Conservation (phyloP, 2,888 invertebrate species). For the Athripsodes cinereus region DNA sequence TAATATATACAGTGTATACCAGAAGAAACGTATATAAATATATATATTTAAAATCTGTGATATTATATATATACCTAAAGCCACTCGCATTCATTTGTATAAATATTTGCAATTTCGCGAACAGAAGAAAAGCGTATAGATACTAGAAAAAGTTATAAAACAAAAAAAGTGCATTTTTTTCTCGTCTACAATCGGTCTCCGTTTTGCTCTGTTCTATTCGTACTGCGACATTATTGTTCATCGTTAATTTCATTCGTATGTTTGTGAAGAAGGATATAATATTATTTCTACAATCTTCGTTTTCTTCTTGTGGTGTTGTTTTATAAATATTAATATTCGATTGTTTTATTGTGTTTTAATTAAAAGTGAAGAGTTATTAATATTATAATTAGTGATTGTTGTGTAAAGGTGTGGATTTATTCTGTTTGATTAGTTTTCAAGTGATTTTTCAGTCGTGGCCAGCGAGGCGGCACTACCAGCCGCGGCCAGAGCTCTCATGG, state of each 20-base stretch:
- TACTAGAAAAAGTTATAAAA: neutral
- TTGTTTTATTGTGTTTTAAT: constrained; percentile 1
- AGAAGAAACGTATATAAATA: neutral
- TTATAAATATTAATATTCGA: constrained; percentile 7
- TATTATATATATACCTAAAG: neutral
- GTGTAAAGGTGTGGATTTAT: neutral
- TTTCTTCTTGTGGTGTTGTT: neutral
- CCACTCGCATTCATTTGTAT: too few species aligned
- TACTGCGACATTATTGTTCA: too few species aligned
- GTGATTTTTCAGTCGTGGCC: constrained; percentile 40
- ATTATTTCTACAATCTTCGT: too few species aligned
- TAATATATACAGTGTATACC: neutral
- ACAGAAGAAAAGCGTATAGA: neutral
- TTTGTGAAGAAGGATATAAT: neutral
- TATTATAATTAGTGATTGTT: too few species aligned
- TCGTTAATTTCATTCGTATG: too few species aligned
- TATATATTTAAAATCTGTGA: neutral
- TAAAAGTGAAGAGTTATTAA: neutral
- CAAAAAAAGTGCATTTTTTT: too few species aligned
- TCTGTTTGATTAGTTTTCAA: constrained; percentile 5
- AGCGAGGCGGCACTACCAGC: constrained; percentile 52
- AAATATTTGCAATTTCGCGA: neutral
- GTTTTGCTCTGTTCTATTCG: too few species aligned
- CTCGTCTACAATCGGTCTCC: too few species aligned
- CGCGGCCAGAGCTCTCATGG: constrained; percentile 79